Percentiles rank a stretch among this genome's conserved stretches.
These are phyloP conservation scores for Tapera naevia DNA, from an alignment of 2,797 vertebrate genomes.

Conservation along the genomic window DNA sequence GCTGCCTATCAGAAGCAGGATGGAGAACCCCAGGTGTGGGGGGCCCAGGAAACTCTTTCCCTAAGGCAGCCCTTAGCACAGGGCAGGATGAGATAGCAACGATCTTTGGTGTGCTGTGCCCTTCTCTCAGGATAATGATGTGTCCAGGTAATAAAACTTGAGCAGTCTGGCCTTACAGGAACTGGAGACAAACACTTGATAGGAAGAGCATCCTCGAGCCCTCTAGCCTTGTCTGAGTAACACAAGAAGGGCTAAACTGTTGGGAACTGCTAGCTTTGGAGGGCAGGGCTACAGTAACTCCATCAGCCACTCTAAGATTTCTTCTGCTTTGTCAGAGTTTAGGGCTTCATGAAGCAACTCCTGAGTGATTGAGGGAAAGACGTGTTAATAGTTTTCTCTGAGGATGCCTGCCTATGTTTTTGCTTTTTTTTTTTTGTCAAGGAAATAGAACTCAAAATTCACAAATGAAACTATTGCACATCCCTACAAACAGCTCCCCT, in stretches of 20 bases:
- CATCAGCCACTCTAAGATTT: not conserved
- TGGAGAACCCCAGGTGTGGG: not conserved
- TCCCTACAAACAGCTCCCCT: not conserved
- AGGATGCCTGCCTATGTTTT: rapidly evolving
- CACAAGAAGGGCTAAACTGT: not conserved
- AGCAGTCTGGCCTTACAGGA: not conserved
- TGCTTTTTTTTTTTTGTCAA: not conserved
- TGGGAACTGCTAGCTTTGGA: not conserved
- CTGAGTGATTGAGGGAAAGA: not conserved
- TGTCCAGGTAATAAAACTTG: not conserved
- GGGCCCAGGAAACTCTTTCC: not conserved
- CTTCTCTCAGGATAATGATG: not conserved
- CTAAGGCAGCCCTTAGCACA: not conserved
- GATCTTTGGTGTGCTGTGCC: not conserved
- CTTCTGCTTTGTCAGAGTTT: not conserved
- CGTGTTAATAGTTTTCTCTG: not conserved
- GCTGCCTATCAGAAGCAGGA: not conserved
- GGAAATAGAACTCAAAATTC: no score
- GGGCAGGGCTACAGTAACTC: not conserved
- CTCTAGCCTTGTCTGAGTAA: not conserved
- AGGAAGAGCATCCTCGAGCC: not conserved
- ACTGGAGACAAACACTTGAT: not conserved
- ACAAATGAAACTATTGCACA: no score
- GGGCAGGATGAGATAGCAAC: not conserved
- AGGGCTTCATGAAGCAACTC: not conserved